A percentile compares a stretch with the other conserved stretches of the same genome.
These are phyloP conservation scores for Ascaphus truei DNA, from an alignment of 2,113 vertebrate species.

Conservation along the genomic window DNA sequence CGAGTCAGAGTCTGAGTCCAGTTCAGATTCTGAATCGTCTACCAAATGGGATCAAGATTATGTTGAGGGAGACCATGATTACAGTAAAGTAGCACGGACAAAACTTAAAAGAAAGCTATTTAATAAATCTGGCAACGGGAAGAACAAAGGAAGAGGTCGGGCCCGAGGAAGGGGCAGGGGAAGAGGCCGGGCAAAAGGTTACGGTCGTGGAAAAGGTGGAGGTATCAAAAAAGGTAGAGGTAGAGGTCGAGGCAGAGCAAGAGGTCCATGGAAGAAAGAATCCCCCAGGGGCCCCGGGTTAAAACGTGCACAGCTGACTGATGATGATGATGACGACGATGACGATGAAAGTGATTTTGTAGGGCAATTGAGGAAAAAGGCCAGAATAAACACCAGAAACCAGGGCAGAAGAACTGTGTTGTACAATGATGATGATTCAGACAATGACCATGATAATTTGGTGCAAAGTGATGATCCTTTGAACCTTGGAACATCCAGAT, in stretches of 20 bases:
- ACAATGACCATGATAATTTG: conserved; percentile 86
- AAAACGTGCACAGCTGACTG: conserved; percentile 60
- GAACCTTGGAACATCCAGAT: conserved; percentile 93
- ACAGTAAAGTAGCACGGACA: conserved; percentile 85
- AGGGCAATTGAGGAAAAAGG: conserved; percentile 56
- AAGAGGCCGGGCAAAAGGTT: conserved; percentile 60
- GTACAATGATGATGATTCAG: conserved; percentile 82
- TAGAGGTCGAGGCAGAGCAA: conserved; percentile 46
- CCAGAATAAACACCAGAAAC: conserved; percentile 87
- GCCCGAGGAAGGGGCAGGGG: conserved; percentile 62
- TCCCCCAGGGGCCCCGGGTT: conserved; percentile 45
- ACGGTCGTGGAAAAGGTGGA: conserved; percentile 55
- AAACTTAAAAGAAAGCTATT: conserved; percentile 65
- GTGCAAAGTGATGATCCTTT: conserved; percentile 84
- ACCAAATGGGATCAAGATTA: conserved; percentile 84
- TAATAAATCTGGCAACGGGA: conserved; percentile 57
- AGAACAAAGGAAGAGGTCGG: conserved; percentile 63
- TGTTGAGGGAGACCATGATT: conserved; percentile 92
- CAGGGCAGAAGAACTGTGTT: conserved; percentile 92
- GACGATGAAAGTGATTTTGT: conserved; percentile 53
- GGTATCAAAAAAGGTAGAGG: conserved; percentile 64
- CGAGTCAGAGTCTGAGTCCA: conserved; percentile 58
- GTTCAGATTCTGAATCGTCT: conserved; percentile 68
- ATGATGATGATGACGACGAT: conserved; percentile 63
- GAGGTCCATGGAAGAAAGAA: conserved; percentile 60